Evolutionary conservation across 1,140 invertebrate species (phyloP), one percentile per base, ranked within the genome.

Genomic region (Neodiprion pinetum): DNA sequence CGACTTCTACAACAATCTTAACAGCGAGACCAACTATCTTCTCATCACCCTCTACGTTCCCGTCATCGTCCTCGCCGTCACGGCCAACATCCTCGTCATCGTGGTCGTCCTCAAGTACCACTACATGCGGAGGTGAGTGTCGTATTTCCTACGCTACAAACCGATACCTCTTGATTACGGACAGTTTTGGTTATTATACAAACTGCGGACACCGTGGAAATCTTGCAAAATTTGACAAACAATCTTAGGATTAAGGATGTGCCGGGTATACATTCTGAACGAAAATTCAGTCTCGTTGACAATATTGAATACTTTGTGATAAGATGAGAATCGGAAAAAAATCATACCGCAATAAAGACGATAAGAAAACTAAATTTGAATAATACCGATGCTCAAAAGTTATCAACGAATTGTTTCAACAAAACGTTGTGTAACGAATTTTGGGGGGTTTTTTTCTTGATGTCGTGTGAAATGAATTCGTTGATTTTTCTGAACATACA

Each of bases 91-190:
- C 1, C 87, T 93, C 72, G 90, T 93, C 61, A 93, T 93, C 76
- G 88, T 91, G 69, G 91, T 93, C 4, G 91, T 93, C 48, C 88
- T 92, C 82, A 92, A 93, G 77, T 93, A 92, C 81, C 90, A 92
- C 74, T 92, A 92, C 77, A 91, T 93, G 90, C 88, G 92, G 75
- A 93, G 91, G 92, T 93, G 82, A 89, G 90, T 89, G 74, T 48
- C 48, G 48, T 65, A 40, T 73, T 28, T 71, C 12, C 73, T 10
- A 28, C 49, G 17, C 11, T n/a, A n/a, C 8, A 4, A 12, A 61
- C n/a, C 53, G 53, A n/a, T 61, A 61, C 49, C 65, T 73, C 67
- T 50, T 53, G 71, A 40, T 69, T 72, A 7, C 71, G 7, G 3
- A 23, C 48, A 47, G 7, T 72, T 4, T 48, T 65, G 40, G 17